Evolutionary conservation across 1,140 invertebrate species (phyloP), one percentile per base, ranked within the genome.

Genomic region (Gonatopus flavifemur): DNA sequence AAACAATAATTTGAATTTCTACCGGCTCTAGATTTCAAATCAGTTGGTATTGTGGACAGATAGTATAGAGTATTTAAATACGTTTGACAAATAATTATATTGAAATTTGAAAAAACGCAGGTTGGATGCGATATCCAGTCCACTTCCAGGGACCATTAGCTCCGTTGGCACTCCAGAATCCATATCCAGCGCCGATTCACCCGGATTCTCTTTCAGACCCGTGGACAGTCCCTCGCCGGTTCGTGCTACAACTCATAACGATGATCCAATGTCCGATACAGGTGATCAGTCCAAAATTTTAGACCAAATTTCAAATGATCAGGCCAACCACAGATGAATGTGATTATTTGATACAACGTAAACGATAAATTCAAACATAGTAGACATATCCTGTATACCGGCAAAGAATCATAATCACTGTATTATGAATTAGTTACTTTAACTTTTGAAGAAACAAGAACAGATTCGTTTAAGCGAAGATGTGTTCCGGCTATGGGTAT

Each of bases 101-200:
- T 18, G 30, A 3, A 32, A 40, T 40, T 49, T 20, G 12, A 39
- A 5, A 31, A 39, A 30, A 47, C 57, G 13, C 49, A 80, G 77
- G 44, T 59, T 74, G 44, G 71, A 77, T 55, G 62, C 70, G 49
- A 81, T 81, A 57, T 78, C 81, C 25, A 84, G 74, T 62, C 80
- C 82, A 12, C 76, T 84, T 36, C 78, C 83, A 47, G 80, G 81
- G 10, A 81, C 81, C 3, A 67, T 84, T 36, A 81, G 80, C 67
- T 82, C 82, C 4, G 78, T 80, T 19, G 82, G 82, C 22, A 84
- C 83, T 12, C 82, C 83, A 0, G 83, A 84, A 62, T 83, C 82
- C 24, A 58, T 84, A 35, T 83, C 82, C 4, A 84, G 83, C 62
- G 80, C 78, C 0, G 83, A 84, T 68, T 84, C 83, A 3, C 81